A percentile compares a stretch with the other conserved stretches of the same genome.
Evolutionary conservation across 2,113 vertebrate genomes (phyloP).

Genomic region (Apteryx owenii): DNA sequence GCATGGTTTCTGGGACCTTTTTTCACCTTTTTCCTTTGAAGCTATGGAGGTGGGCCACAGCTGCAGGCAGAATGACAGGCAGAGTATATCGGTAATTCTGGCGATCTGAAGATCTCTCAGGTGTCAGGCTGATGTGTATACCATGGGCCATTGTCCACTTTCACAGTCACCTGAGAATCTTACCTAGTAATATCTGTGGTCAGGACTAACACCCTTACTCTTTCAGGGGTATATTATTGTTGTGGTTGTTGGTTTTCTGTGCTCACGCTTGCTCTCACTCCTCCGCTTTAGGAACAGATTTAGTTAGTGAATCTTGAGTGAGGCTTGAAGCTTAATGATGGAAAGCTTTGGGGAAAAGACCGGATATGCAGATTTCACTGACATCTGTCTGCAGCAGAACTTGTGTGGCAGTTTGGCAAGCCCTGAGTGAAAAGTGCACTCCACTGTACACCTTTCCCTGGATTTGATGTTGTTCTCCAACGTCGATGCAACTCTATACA

Average conservation of each 20-base stretch:
- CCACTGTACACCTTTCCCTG: accelerated
- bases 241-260: neutral
- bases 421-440: neutral
- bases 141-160: neutral
- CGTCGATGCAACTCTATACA: neutral
- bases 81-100: too few relatives aligned
- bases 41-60: neutral
- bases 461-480: neutral
- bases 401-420: neutral
- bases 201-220: neutral
- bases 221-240: neutral
- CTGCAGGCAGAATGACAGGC: neutral
- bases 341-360: neutral
- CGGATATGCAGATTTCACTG: neutral
- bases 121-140: too few relatives aligned
- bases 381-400: neutral
- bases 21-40: neutral
- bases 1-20: neutral
- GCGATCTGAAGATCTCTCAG: too few relatives aligned
- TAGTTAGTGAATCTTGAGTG: neutral
- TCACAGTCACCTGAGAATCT: neutral
- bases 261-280: neutral
- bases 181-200: neutral
- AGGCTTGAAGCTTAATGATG: neutral
- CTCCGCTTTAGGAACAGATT: neutral